Conservation (phyloP, 2,888 invertebrate genomes). For the Mythimna vitellina region DNA sequence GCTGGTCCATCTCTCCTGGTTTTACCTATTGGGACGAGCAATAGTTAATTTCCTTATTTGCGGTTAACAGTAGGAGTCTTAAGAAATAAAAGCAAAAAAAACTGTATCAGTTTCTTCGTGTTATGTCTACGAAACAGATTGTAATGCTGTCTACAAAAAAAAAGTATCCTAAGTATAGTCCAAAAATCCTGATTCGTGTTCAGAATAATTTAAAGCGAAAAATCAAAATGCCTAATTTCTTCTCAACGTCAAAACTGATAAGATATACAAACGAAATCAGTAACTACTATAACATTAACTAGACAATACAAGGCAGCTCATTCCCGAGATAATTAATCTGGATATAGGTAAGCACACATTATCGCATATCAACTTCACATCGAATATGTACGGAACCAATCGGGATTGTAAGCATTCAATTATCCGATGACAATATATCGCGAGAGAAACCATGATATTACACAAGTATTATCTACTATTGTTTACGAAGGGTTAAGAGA, state of each 20-base stretch:
- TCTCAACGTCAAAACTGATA: background rate
- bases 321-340: background rate
- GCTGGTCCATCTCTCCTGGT: no score
- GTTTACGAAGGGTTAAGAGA: slow-evolving; percentile 27
- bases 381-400: slow-evolving; percentile 28
- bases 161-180: no score
- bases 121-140: background rate
- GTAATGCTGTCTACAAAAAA: no score
- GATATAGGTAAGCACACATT: slow-evolving; percentile 5
- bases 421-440: slow-evolving; percentile 43
- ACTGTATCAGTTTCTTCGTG: background rate
- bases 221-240: no score
- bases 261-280: background rate
- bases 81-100: background rate
- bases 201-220: no score
- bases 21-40: background rate
- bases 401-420: slow-evolving; percentile 48
- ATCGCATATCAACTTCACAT: slow-evolving; percentile 3
- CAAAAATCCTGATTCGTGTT: no score
- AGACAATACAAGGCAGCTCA: no score
- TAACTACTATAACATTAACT: background rate
- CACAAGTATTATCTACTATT: slow-evolving; percentile 38
- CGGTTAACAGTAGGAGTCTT: background rate
- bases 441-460: slow-evolving; percentile 8
- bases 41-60: background rate